A percentile compares a stretch with the other conserved stretches of the same genome.
Evolutionary conservation across 2,113 vertebrate genomes (phyloP).

Genomic region (Gallinago paraguaiae): DNA sequence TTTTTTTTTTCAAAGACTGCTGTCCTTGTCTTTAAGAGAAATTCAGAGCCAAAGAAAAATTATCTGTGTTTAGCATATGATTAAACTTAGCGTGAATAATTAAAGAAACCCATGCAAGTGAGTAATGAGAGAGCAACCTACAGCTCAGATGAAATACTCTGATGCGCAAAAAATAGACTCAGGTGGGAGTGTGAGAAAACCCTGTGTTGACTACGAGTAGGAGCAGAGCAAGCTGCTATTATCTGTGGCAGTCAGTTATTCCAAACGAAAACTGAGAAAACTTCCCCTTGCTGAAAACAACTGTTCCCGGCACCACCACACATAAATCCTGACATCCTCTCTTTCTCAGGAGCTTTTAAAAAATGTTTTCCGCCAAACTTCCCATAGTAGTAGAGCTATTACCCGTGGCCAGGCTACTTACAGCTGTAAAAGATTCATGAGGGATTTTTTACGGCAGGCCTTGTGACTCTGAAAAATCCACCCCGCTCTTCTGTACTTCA

Average conservation of each 20-base stretch:
- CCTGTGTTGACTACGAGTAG: background rate
- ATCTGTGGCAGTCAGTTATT: background rate
- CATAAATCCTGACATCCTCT: background rate
- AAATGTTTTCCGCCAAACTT: constrained; percentile 38
- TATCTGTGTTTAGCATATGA: background rate
- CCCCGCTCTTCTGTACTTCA: constrained; percentile 45
- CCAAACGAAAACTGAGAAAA: background rate
- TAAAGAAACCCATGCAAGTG: constrained; percentile 14
- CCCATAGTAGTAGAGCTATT: constrained; percentile 24
- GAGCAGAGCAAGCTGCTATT: background rate
- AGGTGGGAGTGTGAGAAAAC: background rate
- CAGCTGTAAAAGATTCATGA: constrained; percentile 44
- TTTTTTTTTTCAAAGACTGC: background rate
- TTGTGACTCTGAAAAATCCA: constrained; percentile 62
- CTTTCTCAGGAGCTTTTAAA: constrained; percentile 24
- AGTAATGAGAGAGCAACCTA: background rate
- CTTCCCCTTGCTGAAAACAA: background rate
- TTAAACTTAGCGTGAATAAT: constrained; percentile 17
- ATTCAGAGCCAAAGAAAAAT: background rate
- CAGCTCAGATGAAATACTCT: background rate
- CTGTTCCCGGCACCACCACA: background rate
- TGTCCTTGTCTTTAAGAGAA: background rate
- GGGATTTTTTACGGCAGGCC: constrained; percentile 57
- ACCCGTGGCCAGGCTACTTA: constrained; percentile 26
- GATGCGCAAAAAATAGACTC: background rate